phyloP scores from a whole-genome alignment of 2,113 vertebrate genomes.

The Oreochromis tanganicae region DNA sequence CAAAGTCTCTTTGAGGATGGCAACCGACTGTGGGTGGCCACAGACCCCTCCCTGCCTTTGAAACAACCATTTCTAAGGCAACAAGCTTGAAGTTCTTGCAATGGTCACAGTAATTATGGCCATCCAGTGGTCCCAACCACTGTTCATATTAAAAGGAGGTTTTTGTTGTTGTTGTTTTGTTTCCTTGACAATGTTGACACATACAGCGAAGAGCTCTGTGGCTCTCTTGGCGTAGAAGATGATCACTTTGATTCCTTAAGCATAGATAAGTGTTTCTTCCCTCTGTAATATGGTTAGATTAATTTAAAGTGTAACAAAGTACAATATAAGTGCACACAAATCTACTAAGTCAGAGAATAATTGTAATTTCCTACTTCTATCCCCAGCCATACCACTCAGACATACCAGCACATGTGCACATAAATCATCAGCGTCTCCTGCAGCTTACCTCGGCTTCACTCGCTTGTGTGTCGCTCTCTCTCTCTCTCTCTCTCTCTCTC shows the following conservation, averaged over 20 bases:
- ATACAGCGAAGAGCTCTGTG: not conserved
- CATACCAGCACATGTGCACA: not conserved
- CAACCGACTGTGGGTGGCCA: not conserved
- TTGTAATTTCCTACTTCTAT: not conserved
- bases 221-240: not conserved
- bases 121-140: not conserved
- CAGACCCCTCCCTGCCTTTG: not conserved
- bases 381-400: not conserved
- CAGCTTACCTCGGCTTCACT: not conserved
- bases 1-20: not conserved
- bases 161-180: not conserved
- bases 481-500: not conserved
- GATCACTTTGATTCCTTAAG: not conserved
- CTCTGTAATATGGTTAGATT: not conserved
- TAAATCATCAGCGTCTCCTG: not conserved
- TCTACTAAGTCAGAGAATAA: not conserved
- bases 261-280: not conserved
- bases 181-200: not conserved
- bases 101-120: not conserved
- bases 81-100: not conserved
- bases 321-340: not conserved
- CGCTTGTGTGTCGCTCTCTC: not conserved
- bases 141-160: fast-evolving
- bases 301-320: not conserved
- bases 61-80: not conserved